phyloP scores from a whole-genome alignment of 2,888 invertebrate genomes.

The Rhopalosiphum nymphaeae region DNA sequence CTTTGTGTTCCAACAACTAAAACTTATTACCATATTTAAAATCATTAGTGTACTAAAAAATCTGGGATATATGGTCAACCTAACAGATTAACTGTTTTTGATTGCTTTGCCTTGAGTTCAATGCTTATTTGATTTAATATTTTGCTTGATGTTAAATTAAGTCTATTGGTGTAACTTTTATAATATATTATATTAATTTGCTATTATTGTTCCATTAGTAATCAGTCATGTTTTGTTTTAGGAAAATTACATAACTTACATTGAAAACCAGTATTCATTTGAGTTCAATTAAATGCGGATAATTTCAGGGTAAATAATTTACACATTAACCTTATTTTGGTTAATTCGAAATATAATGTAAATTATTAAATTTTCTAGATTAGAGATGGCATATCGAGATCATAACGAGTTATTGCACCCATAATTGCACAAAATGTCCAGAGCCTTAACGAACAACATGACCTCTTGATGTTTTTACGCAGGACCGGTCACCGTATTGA shows the following conservation, averaged over 20 bases:
- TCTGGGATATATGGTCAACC: neutral
- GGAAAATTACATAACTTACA: neutral
- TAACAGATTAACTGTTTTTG: neutral
- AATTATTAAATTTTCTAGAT: neutral
- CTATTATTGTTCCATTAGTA: neutral
- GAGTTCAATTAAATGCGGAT: neutral
- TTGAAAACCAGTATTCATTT: neutral
- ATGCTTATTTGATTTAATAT: neutral
- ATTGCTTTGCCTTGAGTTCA: neutral
- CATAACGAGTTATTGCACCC: neutral
- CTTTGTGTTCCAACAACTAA: neutral
- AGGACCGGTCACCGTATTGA: neutral
- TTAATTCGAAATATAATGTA: constrained; percentile 2
- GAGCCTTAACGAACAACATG: neutral
- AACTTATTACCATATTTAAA: too few species aligned
- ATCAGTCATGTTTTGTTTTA: neutral
- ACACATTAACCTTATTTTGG: neutral
- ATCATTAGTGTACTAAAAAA: neutral
- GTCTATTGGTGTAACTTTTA: neutral
- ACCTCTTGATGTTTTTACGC: neutral
- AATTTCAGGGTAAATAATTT: neutral
- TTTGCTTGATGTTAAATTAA: neutral
- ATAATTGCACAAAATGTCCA: neutral
- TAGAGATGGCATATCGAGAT: neutral
- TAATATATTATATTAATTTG: neutral